Percentiles rank a stretch among this genome's conserved stretches.
These are phyloP conservation scores for Selene dorsalis DNA, from an alignment of 2,797 vertebrate genomes.

Conservation along the genomic window DNA sequence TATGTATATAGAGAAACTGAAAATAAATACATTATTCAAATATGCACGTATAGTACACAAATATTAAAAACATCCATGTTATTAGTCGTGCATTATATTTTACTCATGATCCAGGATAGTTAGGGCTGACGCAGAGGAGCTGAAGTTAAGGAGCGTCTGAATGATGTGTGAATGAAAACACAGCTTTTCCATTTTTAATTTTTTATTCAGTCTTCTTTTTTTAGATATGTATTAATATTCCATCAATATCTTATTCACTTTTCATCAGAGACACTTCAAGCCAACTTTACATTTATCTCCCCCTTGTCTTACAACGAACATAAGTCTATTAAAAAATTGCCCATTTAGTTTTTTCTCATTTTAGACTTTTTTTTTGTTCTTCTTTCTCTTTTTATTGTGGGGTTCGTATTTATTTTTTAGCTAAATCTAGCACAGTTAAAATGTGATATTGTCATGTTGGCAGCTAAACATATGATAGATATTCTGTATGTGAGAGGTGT, in stretches of 20 bases:
- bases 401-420: no score
- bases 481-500: background rate
- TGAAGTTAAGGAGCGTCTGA: background rate
- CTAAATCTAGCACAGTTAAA: no score
- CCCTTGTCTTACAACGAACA: no score
- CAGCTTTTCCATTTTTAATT: background rate
- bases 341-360: no score
- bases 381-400: background rate
- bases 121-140: background rate
- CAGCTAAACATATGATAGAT: background rate
- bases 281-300: no score
- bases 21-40: background rate
- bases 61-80: background rate
- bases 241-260: no score
- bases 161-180: background rate
- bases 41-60: background rate
- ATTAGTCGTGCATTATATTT: background rate
- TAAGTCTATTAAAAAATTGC: no score
- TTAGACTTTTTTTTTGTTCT: background rate
- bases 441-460: no score
- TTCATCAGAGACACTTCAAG: no score
- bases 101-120: conserved; percentile 3
- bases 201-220: no score
- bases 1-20: background rate
- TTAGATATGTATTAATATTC: no score